Percentiles rank a stretch among this genome's conserved stretches.
Conservation (phyloP, 30 jellyfish, hydroid and myxozoan genomes). For the Chrysaora quinquecirrha region DNA sequence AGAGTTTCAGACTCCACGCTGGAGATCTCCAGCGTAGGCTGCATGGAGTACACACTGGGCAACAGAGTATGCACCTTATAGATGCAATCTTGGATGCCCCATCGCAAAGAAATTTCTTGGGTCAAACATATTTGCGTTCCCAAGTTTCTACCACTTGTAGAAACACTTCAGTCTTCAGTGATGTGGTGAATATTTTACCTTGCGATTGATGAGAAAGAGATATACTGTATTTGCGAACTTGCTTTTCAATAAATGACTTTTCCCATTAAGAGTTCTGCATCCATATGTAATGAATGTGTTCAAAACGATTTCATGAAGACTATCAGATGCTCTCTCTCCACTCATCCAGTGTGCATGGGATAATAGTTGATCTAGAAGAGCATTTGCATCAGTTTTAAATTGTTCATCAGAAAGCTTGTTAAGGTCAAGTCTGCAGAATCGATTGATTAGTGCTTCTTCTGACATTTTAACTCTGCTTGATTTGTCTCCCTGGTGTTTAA, state of each 20-base stretch:
- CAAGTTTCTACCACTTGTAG: not conserved
- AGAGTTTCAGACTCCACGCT: no score
- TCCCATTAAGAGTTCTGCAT: conserved; percentile 63
- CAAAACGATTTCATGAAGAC: conserved; percentile 15
- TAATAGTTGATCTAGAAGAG: conserved; percentile 45
- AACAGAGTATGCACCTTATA: no score
- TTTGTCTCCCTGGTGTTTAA: no score
- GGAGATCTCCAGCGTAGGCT: no score
- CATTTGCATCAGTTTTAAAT: conserved; percentile 38
- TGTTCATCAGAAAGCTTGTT: conserved; percentile 21
- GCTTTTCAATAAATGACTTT: conserved; percentile 56
- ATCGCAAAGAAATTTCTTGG: no score
- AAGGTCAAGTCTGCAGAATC: conserved; percentile 47
- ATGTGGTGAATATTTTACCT: conserved; percentile 28
- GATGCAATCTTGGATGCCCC: no score
- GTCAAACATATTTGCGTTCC: no score
- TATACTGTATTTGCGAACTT: conserved; percentile 77
- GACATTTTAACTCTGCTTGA: conserved; percentile 9
- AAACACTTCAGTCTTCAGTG: not conserved
- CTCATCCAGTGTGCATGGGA: conserved; percentile 30
- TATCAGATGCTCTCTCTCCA: not conserved
- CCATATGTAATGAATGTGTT: conserved; percentile 69
- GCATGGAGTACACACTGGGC: no score
- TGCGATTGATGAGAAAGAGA: conserved; percentile 60
- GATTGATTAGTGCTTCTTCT: conserved; percentile 9